phyloP scores from a whole-genome alignment of 2,113 vertebrate genomes.

The Channa argus region DNA sequence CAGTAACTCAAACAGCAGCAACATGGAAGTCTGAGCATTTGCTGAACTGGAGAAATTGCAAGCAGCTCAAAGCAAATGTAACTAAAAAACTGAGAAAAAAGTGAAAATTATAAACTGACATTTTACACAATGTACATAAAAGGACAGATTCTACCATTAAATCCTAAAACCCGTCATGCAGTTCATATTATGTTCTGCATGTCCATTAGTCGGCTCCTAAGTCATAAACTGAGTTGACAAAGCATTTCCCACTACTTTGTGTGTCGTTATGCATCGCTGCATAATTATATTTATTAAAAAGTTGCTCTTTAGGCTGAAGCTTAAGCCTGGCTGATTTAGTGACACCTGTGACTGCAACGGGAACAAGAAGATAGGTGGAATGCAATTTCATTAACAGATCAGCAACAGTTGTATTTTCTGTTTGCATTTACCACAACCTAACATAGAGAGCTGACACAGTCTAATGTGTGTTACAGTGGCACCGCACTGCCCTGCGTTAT shows the following conservation, averaged over 20 bases:
- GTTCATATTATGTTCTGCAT: too few relatives aligned
- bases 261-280: too few relatives aligned
- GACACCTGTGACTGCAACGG: too few relatives aligned
- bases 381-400: not conserved
- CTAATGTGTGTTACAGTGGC: not conserved
- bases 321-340: too few relatives aligned
- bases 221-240: too few relatives aligned
- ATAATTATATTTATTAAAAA: too few relatives aligned
- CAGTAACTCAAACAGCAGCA: too few relatives aligned
- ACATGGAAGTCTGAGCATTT: not conserved
- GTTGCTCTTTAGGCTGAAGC: too few relatives aligned
- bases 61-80: not conserved
- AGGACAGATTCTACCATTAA: slow-evolving; percentile 11
- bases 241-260: too few relatives aligned
- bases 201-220: too few relatives aligned
- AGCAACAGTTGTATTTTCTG: not conserved
- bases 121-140: not conserved
- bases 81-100: not conserved
- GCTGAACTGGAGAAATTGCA: not conserved
- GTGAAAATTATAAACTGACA: not conserved
- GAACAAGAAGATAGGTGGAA: not conserved
- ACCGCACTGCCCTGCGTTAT: not conserved
- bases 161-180: not conserved
- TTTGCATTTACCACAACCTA: not conserved
- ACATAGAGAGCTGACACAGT: not conserved